Evolutionary conservation across 2,888 invertebrate species (phyloP).

Genomic region (Leptopterna dolabrata): DNA sequence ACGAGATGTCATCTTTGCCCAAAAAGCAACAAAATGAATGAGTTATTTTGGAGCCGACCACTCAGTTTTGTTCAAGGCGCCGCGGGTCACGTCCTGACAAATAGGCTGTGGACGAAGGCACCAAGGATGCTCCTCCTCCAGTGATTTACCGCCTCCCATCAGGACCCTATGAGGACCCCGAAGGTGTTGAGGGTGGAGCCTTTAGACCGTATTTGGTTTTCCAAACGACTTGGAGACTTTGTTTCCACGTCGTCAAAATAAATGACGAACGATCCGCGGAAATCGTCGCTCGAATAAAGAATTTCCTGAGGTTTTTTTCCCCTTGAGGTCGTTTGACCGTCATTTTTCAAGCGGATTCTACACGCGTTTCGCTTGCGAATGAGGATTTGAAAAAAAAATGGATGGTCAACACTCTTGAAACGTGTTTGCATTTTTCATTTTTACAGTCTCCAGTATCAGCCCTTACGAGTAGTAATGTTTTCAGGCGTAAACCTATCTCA

Average conservation of each 20-base stretch:
- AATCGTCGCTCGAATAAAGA: not conserved
- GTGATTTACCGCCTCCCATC: conserved; percentile 18
- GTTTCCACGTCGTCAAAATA: not conserved
- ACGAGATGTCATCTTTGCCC: not conserved
- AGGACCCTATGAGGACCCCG: not conserved
- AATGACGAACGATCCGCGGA: not conserved
- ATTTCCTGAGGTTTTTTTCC: not conserved
- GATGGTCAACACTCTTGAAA: not conserved
- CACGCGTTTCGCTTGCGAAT: not conserved
- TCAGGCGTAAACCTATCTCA: no score
- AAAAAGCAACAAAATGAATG: not conserved
- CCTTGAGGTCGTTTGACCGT: not conserved
- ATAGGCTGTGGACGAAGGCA: not conserved
- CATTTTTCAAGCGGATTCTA: not conserved
- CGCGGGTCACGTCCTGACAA: conserved; percentile 31
- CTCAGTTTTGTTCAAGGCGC: conserved; percentile 5
- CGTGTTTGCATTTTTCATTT: not conserved
- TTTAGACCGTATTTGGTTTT: conserved; percentile 20
- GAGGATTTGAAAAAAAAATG: not conserved
- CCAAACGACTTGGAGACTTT: not conserved
- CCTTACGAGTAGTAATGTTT: no score
- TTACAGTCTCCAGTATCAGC: no score
- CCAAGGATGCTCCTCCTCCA: not conserved
- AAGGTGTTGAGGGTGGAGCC: conserved; percentile 28
- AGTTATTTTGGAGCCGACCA: not conserved